These are phyloP conservation scores for Takifugu rubripes DNA, from an alignment of 2,797 vertebrate genomes.

Conservation along the genomic window DNA sequence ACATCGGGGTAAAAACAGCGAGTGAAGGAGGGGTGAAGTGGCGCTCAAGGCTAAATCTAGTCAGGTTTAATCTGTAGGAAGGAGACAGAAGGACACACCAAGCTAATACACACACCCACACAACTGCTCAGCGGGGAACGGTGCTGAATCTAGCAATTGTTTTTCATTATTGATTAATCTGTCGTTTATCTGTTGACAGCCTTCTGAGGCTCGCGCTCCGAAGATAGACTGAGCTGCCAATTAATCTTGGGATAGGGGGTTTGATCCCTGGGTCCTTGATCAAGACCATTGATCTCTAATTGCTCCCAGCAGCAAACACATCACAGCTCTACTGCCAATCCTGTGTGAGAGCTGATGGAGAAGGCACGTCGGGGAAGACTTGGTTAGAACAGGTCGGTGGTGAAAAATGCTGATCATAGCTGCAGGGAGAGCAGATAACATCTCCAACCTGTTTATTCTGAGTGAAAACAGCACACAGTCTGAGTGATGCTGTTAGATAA, in stretches of 20 bases:
- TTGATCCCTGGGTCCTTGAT: constrained; percentile 9
- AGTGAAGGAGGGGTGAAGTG: constrained; percentile 18
- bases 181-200: constrained; percentile 35
- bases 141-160: constrained; percentile 14
- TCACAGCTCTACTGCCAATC: neutral
- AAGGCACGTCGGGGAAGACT: neutral
- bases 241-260: constrained; percentile 16
- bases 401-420: too few relatives aligned
- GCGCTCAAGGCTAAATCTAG: constrained; percentile 22
- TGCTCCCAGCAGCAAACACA: constrained; percentile 1
- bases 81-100: constrained; percentile 25
- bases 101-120: constrained; percentile 13
- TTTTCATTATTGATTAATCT: constrained; percentile 39
- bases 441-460: neutral
- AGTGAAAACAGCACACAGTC: neutral
- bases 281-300: neutral
- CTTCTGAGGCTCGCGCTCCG: neutral
- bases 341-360: neutral
- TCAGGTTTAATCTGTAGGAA: constrained; percentile 24
- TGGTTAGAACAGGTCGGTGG: neutral
- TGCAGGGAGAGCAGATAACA: neutral
- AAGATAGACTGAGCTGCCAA: constrained; percentile 8
- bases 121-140: constrained; percentile 4
- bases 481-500: too few relatives aligned
- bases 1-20: constrained; percentile 9